Base-by-base conservation (phyloP, 2,797 vertebrate species). In the Amphiprion clarkii region DNA sequence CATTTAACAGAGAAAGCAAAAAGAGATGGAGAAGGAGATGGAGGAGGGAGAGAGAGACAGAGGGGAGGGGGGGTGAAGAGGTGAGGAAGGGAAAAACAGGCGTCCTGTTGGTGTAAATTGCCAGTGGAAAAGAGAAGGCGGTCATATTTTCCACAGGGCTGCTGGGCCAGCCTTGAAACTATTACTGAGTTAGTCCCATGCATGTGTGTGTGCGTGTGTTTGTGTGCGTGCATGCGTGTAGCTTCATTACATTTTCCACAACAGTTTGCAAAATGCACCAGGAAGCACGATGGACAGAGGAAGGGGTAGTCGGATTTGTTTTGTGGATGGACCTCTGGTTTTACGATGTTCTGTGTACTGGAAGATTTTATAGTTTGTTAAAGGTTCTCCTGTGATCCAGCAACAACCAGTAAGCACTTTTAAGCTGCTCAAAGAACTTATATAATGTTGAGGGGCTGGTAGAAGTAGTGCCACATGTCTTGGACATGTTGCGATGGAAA, bases 71-170 rank as follows among this genome's bases (percentile, higher is more conserved):
- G 55, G 66, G n/a, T 4, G 52, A 72, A 58, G 75, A 63, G 80
- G 73, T 64, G 71, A 75, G 77, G 74, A 70, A 52, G 51, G 82
- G 77, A 67, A 79, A 87, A 88, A 81, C 85, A 90, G 84, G 84
- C 89, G 77, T 91, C 89, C 84, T 83, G 88, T 92, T 90, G 89
- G 88, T 91, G 90, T 91, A 89, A 93, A 92, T 90, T 90, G 88
- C 88, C 87, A 92, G 89, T 90, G 87, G 89, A 90, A 93, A 91
- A 88, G 86, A 87, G 84, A 82, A 87, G 88, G 79, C 86, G 87
- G 90, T 93, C 92, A 93, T 88, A 92, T 92, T 93, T 93, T 93
- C 92, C 92, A 92, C 86, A 84, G 76, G 78, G 81, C 76, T 85
- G 85, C 77, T 79, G 80, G 77, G 79, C 87, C 80, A 83, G 86